Evolutionary conservation across 2,113 vertebrate genomes (phyloP), one percentile per base, ranked within the genome.

Genomic region (Baryphthengus martii): DNA sequence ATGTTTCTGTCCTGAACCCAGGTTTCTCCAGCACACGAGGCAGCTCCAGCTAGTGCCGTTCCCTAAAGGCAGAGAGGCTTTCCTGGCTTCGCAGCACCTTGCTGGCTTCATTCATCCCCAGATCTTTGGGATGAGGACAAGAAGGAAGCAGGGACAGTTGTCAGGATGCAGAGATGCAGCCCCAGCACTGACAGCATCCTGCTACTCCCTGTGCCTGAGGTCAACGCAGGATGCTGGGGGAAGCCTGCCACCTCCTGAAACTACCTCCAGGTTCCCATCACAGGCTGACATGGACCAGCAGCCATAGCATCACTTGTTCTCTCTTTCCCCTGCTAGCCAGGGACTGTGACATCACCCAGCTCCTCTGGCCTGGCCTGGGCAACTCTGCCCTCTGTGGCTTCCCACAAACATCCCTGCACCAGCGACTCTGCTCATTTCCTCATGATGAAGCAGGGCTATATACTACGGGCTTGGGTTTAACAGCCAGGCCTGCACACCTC

Each of bases 31-130:
- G 89, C 2, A 0, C 13, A 2, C 0, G 2, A 76, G 85, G 92
- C 91, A 47, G 74, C 65, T 93, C 71, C 95, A 96, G 95, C 89
- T 18, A 80, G 73, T 35, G 59, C 91, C 13, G 6, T 47, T 89
- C 93, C 91, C 93, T 75, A 75, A 91, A 76, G 95, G 81, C 86
- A 53, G 31, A 10, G 85, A 3, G 6, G 40, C 42, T 80, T 45
- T 9, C 2, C 2, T 2, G 77, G 42, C 47, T 20, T 33, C 2
- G 3, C 66, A 28, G 73, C 13, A 13, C 40, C 71, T 77, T 16
- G 13, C 40, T 8, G 4, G 47, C 72, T 82, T 95, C 42, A 8
- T 59, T 89, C 45, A 53, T 3, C 58, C 93, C 59, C 80, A 59
- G 50, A 52, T 52, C 50, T 52, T 16, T 28, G 26, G 50, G 50